phyloP scores from a whole-genome alignment of 2,888 invertebrate species.

The Bimastos eiseni region DNA sequence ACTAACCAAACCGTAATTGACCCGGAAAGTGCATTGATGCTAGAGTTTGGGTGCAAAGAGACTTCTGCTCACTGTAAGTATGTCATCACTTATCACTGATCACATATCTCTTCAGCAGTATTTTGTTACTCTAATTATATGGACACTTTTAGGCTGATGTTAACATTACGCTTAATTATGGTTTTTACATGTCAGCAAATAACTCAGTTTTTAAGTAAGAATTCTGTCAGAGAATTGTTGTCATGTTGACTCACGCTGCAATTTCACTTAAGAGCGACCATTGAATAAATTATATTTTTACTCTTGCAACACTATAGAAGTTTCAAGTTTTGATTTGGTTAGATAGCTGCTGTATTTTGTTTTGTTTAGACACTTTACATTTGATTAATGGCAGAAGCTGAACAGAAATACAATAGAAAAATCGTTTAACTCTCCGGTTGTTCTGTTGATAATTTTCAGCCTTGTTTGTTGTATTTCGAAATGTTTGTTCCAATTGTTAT shows the following conservation, averaged over 20 bases:
- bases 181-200: neutral
- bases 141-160: neutral
- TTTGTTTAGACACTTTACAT: neutral
- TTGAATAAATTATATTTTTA: neutral
- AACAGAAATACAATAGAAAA: neutral
- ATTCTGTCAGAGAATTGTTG: neutral
- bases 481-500: conserved; percentile 14
- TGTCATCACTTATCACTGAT: neutral
- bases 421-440: neutral
- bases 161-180: neutral
- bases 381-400: neutral
- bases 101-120: neutral
- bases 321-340: neutral
- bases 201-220: neutral
- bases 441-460: neutral
- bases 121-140: neutral
- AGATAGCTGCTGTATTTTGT: neutral
- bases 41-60: conserved; percentile 18
- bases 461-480: conserved; percentile 18
- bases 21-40: neutral
- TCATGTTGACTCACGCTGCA: neutral
- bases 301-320: neutral
- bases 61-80: conserved; percentile 2
- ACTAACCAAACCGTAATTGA: neutral
- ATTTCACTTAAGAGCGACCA: neutral